Evolutionary conservation across 2,797 vertebrate genomes (phyloP).

Genomic region (Hoplostethus mediterraneus): DNA sequence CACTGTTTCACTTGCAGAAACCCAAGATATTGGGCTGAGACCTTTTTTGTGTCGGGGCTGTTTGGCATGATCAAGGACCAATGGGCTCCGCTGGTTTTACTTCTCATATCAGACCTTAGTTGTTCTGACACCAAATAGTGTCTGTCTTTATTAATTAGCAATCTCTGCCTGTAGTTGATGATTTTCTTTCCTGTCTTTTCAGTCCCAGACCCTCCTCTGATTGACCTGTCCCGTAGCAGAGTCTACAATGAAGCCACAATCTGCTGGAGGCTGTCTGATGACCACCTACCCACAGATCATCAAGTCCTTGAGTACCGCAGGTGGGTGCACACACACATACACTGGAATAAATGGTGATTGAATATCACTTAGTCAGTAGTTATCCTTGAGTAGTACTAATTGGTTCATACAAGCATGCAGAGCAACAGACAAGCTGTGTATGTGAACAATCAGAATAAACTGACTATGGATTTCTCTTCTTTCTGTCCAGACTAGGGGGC

Average conservation of each 20-base stretch:
- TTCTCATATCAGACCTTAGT: not conserved
- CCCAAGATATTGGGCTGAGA: conserved; percentile 31
- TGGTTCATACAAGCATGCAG: not conserved
- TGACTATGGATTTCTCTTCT: not conserved
- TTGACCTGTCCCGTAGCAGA: conserved; percentile 89
- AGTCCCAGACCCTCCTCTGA: conserved; percentile 93
- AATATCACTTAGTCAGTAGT: not conserved
- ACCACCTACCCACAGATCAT: conserved; percentile 88
- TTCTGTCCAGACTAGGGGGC: conserved; percentile 56
- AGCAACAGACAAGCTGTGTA: not conserved
- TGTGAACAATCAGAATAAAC: accelerated
- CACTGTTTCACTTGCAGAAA: conserved; percentile 41
- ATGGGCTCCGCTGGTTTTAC: conserved; percentile 23
- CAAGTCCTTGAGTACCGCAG: conserved; percentile 92
- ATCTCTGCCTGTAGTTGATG: no score
- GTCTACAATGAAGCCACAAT: conserved; percentile 93
- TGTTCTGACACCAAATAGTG: no score
- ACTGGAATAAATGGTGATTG: not conserved
- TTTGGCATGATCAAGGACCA: conserved; percentile 27
- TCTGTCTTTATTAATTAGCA: no score
- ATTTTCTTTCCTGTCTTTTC: not conserved
- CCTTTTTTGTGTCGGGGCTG: not conserved
- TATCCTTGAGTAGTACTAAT: not conserved
- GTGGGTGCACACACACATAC: conserved; percentile 34
- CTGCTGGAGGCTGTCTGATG: conserved; percentile 90